Conservation (phyloP, 23 tunicate genomes). For the Oikopleura albicans region DNA sequence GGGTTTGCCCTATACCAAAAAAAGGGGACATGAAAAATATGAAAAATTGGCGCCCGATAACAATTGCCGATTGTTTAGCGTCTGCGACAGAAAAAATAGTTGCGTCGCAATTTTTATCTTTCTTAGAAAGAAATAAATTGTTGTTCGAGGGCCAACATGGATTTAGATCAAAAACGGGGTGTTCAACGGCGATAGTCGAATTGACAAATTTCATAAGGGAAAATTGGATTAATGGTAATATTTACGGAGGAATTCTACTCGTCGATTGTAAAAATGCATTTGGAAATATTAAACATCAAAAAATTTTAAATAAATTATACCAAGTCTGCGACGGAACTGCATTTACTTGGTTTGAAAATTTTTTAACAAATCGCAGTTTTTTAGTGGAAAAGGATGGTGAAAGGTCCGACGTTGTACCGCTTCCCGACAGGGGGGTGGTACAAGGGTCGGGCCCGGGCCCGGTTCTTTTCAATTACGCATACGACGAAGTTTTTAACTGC, state of each 20-base stretch:
- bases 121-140: neutral
- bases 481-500: neutral
- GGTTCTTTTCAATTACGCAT: neutral
- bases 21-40: neutral
- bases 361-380: neutral
- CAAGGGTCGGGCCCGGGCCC: neutral
- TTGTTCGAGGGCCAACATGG: neutral
- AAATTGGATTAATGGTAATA: neutral
- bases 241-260: neutral
- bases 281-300: neutral
- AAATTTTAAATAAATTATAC: neutral
- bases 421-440: neutral
- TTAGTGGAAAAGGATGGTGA: neutral
- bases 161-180: neutral
- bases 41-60: neutral
- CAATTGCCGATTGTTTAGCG: neutral
- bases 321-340: neutral
- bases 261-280: neutral
- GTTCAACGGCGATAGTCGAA: neutral
- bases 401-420: neutral
- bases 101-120: neutral
- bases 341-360: neutral
- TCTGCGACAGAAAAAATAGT: neutral
- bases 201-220: neutral
- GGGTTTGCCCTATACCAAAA: neutral